These are phyloP conservation scores for Oreochromis mossambicus DNA, from an alignment of 2,797 vertebrate genomes.

Conservation along the genomic window DNA sequence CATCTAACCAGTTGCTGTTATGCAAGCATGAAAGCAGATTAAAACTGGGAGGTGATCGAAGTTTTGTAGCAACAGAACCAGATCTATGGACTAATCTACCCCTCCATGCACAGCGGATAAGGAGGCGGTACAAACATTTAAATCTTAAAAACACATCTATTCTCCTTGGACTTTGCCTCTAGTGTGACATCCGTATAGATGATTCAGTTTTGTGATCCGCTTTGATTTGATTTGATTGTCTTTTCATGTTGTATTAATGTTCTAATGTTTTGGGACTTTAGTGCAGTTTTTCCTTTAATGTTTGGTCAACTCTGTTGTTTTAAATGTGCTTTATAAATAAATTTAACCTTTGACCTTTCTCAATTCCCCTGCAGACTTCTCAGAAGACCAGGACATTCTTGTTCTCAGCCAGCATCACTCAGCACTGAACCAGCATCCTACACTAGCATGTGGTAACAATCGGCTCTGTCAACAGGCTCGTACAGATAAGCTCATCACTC, in stretches of 20 bases:
- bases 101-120: background rate
- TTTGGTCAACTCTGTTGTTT: background rate
- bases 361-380: background rate
- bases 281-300: background rate
- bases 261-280: background rate
- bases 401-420: background rate
- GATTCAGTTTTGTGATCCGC: accelerated
- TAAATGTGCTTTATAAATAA: background rate
- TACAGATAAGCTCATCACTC: background rate
- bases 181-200: accelerated
- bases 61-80: background rate
- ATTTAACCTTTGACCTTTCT: background rate
- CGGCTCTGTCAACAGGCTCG: background rate
- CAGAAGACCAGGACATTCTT: background rate
- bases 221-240: background rate
- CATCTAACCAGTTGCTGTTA: background rate
- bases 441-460: background rate
- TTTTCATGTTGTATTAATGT: background rate
- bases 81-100: accelerated
- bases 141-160: accelerated
- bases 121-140: accelerated
- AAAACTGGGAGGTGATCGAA: background rate
- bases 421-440: background rate
- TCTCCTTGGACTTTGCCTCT: background rate
- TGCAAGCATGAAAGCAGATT: background rate